Evolutionary conservation across 2,888 invertebrate species (phyloP), one percentile per base, ranked within the genome.

Genomic region (Drosophila fungiperda): DNA sequence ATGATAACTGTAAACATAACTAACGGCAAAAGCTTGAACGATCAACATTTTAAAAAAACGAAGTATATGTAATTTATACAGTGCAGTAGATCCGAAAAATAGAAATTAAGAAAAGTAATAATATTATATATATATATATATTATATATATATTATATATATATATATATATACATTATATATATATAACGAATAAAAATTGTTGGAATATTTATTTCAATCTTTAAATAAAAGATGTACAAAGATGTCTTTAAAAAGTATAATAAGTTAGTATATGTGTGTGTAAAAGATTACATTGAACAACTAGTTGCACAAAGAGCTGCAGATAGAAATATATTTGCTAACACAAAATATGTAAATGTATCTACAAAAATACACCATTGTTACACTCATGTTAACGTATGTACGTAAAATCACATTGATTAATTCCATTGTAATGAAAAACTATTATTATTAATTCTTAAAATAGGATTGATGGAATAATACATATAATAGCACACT

Each of bases 231-330:
- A 33, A 54, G 54, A 20, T 35, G 50, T 33, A 53, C 12, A 60
- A 12, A 38, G 60, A 29, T 49, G 32, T 62, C 20, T 48, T 54
- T 35, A 50, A 20, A 55, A 26, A 45, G 12, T 32, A 52, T 49
- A 45, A 45, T 45, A 45, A 45, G 26, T 49, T 49, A 49, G 26
- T 49, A 49, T 49, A 9, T 26, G 49, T 49, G 17, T 17, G 17
- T 49, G 26, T 49, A 49, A 8, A 49, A 49, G 17, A 49, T 49
- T 12, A 20, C 20, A 45, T 20, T 12, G 11, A 20, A 6, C 5
- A 45, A 20, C 45, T 45, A 45, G 20, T 45, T 15, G 26, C 15
- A 26, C 49, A 17, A 26, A 26, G 26, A 49, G 26, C 15, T 49
- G 49, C 49, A 26, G 49, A 49, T 26, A 26, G 45, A 45, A 49